Evolutionary conservation across 2,888 invertebrate species (phyloP).

Genomic region (Dione juno): DNA sequence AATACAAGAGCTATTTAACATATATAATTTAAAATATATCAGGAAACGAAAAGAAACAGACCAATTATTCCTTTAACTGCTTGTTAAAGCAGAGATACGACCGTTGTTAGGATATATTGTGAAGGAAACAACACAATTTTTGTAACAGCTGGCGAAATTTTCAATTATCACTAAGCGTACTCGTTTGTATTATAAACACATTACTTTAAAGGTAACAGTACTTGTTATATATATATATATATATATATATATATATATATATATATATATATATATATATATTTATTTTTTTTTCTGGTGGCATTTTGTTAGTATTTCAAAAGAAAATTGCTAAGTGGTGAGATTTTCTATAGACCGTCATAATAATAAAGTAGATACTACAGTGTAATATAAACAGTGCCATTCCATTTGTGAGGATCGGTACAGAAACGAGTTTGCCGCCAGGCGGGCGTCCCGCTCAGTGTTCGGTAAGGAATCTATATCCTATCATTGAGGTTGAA

Average conservation of each 20-base stretch:
- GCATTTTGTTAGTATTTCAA: not conserved
- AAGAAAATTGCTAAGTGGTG: constrained; percentile 31
- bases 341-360: constrained; percentile 29
- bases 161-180: not conserved
- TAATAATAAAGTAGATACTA: constrained; percentile 32
- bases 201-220: not conserved
- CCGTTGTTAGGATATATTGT: constrained; percentile 31
- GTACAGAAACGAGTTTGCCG: constrained; percentile 29
- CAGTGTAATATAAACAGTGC: constrained; percentile 29
- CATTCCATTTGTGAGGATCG: constrained; percentile 28
- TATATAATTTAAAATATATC: too few species aligned
- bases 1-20: too few species aligned
- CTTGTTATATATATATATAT: not conserved
- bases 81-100: too few species aligned
- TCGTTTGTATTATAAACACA: constrained; percentile 1
- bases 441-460: constrained; percentile 31
- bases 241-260: too few species aligned
- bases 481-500: constrained; percentile 42
- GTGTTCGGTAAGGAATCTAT: constrained; percentile 24
- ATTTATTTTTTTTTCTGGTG: too few species aligned
- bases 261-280: too few species aligned
- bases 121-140: constrained; percentile 30
- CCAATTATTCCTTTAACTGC: too few species aligned
- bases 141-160: constrained; percentile 17
- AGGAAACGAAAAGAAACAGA: too few species aligned